Conservation (phyloP, 2,113 vertebrate genomes). For the Furnarius figulus region DNA sequence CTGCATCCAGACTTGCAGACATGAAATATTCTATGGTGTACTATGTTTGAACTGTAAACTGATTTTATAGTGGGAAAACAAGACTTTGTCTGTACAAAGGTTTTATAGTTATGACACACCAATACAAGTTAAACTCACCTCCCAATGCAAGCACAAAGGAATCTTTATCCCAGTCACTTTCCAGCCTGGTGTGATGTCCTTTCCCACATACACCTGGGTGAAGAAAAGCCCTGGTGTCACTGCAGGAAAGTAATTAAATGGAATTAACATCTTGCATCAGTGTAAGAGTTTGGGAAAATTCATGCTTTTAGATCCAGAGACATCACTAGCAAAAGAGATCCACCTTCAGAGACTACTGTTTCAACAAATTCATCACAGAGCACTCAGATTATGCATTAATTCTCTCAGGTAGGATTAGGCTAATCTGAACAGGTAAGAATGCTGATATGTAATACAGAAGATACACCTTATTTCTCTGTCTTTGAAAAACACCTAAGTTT, state of each 20-base stretch:
- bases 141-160: background rate
- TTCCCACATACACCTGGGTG: background rate
- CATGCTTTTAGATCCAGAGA: background rate
- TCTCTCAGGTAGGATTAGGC: background rate
- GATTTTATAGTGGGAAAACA: background rate
- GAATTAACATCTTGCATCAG: background rate
- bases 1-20: background rate
- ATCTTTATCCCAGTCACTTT: background rate
- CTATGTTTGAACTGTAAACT: background rate
- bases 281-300: background rate
- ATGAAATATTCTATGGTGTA: background rate
- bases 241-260: rapidly evolving
- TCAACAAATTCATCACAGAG: background rate
- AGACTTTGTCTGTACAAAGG: background rate
- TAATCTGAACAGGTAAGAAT: background rate
- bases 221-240: background rate
- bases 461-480: background rate
- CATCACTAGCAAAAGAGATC: background rate
- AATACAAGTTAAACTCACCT: background rate
- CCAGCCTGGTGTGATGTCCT: background rate
- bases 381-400: background rate
- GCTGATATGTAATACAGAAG: background rate
- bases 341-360: background rate
- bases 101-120: background rate
- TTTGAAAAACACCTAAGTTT: background rate